These are phyloP conservation scores for Hemicrepidius hirtus DNA, from an alignment of 2,888 invertebrate species.

Conservation along the genomic window DNA sequence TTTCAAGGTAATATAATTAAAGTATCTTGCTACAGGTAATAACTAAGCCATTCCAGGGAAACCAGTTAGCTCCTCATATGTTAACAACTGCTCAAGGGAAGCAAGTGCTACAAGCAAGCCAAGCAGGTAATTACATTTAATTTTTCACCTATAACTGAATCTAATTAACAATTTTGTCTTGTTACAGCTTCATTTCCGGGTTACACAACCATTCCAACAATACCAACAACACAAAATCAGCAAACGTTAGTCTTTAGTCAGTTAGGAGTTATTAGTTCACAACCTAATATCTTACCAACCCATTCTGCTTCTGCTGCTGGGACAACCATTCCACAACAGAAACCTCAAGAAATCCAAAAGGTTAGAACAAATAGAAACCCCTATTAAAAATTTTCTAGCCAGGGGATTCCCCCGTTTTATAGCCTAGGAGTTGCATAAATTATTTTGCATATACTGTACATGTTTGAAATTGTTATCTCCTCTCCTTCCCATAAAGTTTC, in stretches of 20 bases:
- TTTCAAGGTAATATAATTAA: too few relatives aligned
- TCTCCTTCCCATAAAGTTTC: background rate
- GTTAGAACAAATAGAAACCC: too few relatives aligned
- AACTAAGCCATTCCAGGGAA: constrained; percentile 89
- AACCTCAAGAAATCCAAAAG: constrained; percentile 81
- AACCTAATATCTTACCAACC: constrained; percentile 79
- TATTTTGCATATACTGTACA: background rate
- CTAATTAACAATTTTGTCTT: too few relatives aligned
- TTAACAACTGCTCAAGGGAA: constrained; percentile 84
- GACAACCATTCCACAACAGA: constrained; percentile 72
- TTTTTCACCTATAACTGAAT: background rate
- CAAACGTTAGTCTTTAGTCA: constrained; percentile 87
- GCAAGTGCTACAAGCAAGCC: constrained; percentile 80
- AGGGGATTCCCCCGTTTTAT: too few relatives aligned
- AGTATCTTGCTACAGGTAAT: constrained; percentile 77
- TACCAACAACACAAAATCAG: constrained; percentile 82
- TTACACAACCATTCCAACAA: constrained; percentile 86
- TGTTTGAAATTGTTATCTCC: background rate
- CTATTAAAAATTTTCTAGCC: too few relatives aligned
- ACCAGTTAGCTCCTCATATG: constrained; percentile 87
- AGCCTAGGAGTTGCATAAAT: too few relatives aligned
- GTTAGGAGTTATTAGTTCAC: constrained; percentile 81
- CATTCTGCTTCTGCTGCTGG: constrained; percentile 76
- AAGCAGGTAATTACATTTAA: constrained; percentile 73
- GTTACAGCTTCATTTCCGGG: constrained; percentile 80